Evolutionary conservation across 2,113 vertebrate species (phyloP), one percentile per base, ranked within the genome.

Genomic region (Eurypyga helias): DNA sequence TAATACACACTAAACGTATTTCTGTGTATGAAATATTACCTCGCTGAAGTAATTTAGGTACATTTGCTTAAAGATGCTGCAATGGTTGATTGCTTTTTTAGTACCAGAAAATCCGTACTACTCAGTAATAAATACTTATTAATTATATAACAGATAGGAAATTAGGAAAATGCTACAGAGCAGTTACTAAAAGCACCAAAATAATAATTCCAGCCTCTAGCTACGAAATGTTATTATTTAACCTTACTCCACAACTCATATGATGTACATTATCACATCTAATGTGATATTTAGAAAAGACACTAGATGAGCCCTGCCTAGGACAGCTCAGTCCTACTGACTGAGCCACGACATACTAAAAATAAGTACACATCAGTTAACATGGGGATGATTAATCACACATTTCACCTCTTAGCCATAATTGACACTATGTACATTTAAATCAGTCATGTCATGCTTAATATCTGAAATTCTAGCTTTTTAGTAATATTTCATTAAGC

Each of bases 181-280:
- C 57, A 79, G 80, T 79, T 83, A 94, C 83, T 94, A 92, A 91
- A 89, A 91, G 38, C 64, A 87, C 11, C 25, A 71, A 94, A 96
- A 91, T 62, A 92, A 9, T 70, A 96, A 88, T 86, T 89, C 41
- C 62, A 96, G 73, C 36, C 58, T 77, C 78, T 66, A 91, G 72
- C 28, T 67, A 82, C 36, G 66, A 71, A 87, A 85, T 73, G 48
- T n/a, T 73, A 81, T 67, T 84, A 71, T 67, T 93, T 82, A 82
- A 84, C 52, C 51, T 86, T 89, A 64, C 20, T 64, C 34, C 45
- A 89, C 51, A 89, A 75, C 23, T 92, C 55, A 25, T 17, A 57
- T 5, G 70, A 87, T 45, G 48, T 55, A 88, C 66, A 81, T 82
- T 83, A 93, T 76, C 66, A 85, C 49, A 62, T 79, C 71, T 34